phyloP scores from a whole-genome alignment of 2,888 invertebrate species.

The Trachelus iudaicus region DNA sequence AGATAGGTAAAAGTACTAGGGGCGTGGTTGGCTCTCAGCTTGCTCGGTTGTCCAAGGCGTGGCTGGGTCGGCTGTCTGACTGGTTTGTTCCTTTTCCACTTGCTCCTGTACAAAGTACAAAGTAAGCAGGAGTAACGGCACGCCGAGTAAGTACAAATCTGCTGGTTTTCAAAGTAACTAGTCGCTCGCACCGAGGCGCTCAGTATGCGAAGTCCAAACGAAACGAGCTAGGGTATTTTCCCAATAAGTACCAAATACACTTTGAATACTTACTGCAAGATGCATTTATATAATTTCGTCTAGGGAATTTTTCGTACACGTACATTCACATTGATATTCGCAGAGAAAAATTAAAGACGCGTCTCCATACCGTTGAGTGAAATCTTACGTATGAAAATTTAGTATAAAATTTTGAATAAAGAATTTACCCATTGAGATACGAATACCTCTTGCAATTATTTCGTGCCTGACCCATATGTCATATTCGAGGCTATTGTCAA shows the following conservation, averaged over 20 bases:
- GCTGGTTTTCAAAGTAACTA: not conserved
- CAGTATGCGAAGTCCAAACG: not conserved
- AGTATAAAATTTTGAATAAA: no score
- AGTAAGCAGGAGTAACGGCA: not conserved
- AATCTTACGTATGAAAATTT: no score
- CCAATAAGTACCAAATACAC: not conserved
- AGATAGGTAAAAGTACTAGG: not conserved
- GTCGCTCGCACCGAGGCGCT: not conserved
- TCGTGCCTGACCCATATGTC: no score
- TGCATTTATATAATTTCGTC: not conserved
- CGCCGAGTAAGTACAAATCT: not conserved
- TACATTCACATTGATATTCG: not conserved
- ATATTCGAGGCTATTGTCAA: not conserved
- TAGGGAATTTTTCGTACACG: no score
- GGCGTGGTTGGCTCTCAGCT: not conserved
- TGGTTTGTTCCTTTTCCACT: not conserved
- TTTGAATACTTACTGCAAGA: not conserved
- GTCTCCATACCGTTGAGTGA: no score
- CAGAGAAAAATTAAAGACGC: not conserved
- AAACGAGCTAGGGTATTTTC: not conserved
- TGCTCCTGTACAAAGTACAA: not conserved
- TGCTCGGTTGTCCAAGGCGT: not conserved
- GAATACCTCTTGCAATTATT: no score
- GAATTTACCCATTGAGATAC: not conserved
- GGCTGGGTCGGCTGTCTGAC: not conserved